phyloP scores from a whole-genome alignment of 2,797 vertebrate species.

The Acipenser ruthenus region DNA sequence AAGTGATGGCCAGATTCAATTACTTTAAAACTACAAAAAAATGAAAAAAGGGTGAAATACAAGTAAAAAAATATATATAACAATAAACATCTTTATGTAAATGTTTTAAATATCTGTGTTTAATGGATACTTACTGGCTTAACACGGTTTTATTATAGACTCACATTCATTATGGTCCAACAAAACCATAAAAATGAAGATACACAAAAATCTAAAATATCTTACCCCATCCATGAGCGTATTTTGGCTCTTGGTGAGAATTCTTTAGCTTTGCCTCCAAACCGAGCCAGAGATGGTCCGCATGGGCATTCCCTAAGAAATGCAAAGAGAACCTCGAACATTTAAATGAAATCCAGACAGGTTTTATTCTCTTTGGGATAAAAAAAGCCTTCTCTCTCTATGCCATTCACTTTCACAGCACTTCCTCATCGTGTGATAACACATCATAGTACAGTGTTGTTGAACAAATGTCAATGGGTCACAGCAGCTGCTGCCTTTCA shows the following conservation, averaged over 20 bases:
- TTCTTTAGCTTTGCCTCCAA: constrained; percentile 88
- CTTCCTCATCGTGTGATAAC: too few relatives aligned
- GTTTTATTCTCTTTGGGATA: too few relatives aligned
- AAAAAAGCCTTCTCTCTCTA: too few relatives aligned
- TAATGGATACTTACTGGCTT: too few relatives aligned
- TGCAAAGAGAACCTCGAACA: too few relatives aligned
- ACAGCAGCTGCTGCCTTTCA: too few relatives aligned
- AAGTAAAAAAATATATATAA: not conserved
- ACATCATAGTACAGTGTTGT: too few relatives aligned
- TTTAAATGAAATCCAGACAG: too few relatives aligned
- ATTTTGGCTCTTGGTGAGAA: constrained; percentile 84
- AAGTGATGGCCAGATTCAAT: not conserved
- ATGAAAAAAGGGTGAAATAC: too few relatives aligned
- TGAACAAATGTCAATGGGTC: too few relatives aligned
- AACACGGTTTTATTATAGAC: not conserved
- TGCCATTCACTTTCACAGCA: too few relatives aligned
- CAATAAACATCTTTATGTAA: not conserved
- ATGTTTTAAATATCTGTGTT: not conserved
- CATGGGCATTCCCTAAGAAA: constrained; percentile 82
- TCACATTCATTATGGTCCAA: too few relatives aligned
- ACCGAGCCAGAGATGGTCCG: constrained; percentile 79
- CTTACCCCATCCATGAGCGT: constrained; percentile 93
- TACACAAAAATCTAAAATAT: not conserved
- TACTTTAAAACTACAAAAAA: not conserved
- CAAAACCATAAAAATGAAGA: not conserved